Evolutionary conservation across 2,113 vertebrate species (phyloP), one percentile per base, ranked within the genome.

Genomic region (Oncorhynchus masou): DNA sequence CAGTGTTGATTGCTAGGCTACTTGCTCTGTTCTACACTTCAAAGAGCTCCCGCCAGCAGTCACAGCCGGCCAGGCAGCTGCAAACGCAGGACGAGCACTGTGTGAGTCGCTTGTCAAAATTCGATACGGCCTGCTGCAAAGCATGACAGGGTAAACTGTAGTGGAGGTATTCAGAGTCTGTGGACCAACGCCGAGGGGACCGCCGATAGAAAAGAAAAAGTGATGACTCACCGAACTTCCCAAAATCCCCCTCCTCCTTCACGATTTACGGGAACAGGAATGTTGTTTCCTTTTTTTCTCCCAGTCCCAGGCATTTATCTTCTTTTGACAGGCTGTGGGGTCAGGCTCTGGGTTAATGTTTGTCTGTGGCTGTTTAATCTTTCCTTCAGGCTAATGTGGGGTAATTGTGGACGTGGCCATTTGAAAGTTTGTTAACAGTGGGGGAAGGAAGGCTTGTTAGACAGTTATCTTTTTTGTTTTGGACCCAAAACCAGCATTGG

Each of bases 151-250:
- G 79, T 82, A 77, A 66, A 85, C 83, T 83, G 76, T 81, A 74
- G 76, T 78, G 79, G 81, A 89, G 85, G 85, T 86, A 86, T 84
- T 86, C 69, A 71, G 71, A 57, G 72, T 74, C 54, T 6, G 0
- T 27, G 19, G 22, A 66, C 57, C 12, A 9, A 78, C 70, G 84
- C 82, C 25, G 29, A 51, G 72, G 80, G 77, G 78, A 62, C 84
- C 71, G 45, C 31, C 51, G 74, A 81, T 69, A 83, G 76, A 89
- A 89, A 89, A 91, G 88, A 91, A 93, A 93, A 93, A 93, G 89
- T 92, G 91, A 93, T 94, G 92, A 94, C 81, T 94, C 93, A 94
- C 90, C 3, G 83, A 89, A 90, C 82, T 94, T 93, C 93, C 93
- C 92, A 94, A 94, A 93, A 92, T 87, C 77, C 87, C 85, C 87